Evolutionary conservation across 2,888 invertebrate species (phyloP).

Genomic region (Ormyrus labotus): DNA sequence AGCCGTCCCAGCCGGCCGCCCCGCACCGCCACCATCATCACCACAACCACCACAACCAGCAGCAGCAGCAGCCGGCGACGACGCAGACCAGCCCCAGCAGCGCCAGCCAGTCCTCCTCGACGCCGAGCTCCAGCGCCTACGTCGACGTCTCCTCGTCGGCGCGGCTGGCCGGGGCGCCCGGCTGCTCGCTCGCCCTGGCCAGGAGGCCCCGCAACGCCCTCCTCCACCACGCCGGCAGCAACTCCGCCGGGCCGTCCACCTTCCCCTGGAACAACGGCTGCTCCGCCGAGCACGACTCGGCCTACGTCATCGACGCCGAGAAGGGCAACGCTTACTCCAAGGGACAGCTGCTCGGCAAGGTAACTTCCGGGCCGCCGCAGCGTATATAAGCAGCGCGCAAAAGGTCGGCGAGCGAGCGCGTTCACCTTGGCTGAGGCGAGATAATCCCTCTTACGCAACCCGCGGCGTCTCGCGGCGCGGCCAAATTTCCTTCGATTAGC

Average conservation of each 20-base stretch:
- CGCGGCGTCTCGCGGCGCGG: not conserved
- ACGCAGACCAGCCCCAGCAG: constrained; percentile 29
- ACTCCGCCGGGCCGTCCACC: constrained; percentile 57
- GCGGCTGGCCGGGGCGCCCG: not conserved
- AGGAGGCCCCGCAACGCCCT: constrained; percentile 14
- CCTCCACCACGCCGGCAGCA: not conserved
- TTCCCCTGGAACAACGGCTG: constrained; percentile 62
- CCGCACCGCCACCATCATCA: constrained; percentile 7
- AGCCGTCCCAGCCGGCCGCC: not conserved
- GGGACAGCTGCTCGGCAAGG: constrained; percentile 71
- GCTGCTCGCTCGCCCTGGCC: not conserved
- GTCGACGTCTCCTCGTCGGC: constrained; percentile 54
- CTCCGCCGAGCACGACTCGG: constrained; percentile 64
- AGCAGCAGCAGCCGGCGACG: constrained; percentile 25
- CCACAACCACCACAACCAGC: constrained; percentile 14
- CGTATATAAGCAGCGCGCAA: too few species aligned
- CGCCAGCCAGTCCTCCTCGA: constrained; percentile 45
- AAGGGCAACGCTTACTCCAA: constrained; percentile 71
- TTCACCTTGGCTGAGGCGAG: constrained; percentile 21
- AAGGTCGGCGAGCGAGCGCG: not conserved
- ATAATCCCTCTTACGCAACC: not conserved
- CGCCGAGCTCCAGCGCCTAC: constrained; percentile 55
- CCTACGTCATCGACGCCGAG: constrained; percentile 70
- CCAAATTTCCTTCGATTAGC: constrained; percentile 26
- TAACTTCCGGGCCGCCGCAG: constrained; percentile 35